Conservation (phyloP, 1,140 invertebrate genomes). For the Drosophila pandora region DNA sequence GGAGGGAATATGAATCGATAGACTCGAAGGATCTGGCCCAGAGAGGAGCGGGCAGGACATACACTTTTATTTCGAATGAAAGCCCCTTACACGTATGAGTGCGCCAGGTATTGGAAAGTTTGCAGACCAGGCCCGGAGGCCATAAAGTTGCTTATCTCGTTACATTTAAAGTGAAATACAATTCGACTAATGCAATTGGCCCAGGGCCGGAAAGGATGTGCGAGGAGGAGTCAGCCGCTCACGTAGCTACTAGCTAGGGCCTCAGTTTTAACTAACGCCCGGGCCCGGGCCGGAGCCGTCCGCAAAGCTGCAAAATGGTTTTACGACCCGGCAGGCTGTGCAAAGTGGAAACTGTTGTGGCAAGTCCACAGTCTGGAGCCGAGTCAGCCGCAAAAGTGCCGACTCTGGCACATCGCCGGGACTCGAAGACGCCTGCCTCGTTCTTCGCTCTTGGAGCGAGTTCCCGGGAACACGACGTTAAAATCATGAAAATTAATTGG, state of each 20-base stretch:
- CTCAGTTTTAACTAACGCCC: constrained; percentile 48
- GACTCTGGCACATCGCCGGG: constrained; percentile 26
- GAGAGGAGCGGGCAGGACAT: too few species aligned
- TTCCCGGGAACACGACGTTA: constrained; percentile 17
- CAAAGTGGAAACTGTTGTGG: constrained; percentile 1
- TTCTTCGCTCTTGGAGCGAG: background rate
- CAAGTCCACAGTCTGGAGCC: background rate
- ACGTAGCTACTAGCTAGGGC: constrained; percentile 48
- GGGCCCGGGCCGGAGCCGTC: background rate
- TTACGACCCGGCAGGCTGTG: constrained; percentile 20
- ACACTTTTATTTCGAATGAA: too few species aligned
- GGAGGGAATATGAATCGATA: background rate
- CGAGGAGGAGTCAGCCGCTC: background rate
- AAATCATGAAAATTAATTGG: constrained; percentile 73
- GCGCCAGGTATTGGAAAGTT: constrained; percentile 60
- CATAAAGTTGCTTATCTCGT: constrained; percentile 69
- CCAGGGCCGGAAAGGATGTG: constrained; percentile 28
- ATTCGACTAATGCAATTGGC: constrained; percentile 78
- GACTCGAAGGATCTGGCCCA: background rate
- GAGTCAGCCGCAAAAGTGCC: constrained; percentile 27
- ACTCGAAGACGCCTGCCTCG: background rate
- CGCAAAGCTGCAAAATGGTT: constrained; percentile 30
- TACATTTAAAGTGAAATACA: constrained; percentile 77
- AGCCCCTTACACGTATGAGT: constrained; percentile 30
- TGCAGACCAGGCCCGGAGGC: constrained; percentile 10